These are phyloP conservation scores for Acrocephalus scirpaceus DNA, from an alignment of 2,797 vertebrate genomes.

Conservation along the genomic window DNA sequence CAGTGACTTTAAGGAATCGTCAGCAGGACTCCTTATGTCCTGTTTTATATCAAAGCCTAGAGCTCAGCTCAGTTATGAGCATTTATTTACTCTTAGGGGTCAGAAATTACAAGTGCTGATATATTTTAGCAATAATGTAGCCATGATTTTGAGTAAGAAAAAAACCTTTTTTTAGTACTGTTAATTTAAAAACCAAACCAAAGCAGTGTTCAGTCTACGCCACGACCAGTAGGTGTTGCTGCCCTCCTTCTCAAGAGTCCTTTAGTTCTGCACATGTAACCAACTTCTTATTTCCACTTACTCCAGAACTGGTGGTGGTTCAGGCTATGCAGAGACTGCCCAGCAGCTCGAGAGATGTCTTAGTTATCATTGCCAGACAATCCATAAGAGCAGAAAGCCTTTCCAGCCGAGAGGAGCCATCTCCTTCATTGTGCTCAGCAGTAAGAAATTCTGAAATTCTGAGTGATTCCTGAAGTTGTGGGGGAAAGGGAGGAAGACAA, in stretches of 20 bases:
- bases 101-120: not conserved
- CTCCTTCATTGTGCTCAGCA: not conserved
- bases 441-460: not conserved
- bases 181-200: not conserved
- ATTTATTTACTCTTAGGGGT: not conserved
- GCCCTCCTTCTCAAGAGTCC: conserved; percentile 25
- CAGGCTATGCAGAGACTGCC: not conserved
- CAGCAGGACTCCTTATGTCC: not conserved
- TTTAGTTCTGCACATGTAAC: not conserved
- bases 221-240: conserved; percentile 70
- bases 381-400: not conserved
- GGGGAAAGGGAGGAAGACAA: not conserved
- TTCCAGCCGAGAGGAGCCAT: not conserved
- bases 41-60: not conserved
- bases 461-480: not conserved
- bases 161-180: not conserved
- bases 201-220: not conserved
- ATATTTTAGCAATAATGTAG: not conserved
- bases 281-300: not conserved
- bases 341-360: not conserved
- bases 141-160: not conserved
- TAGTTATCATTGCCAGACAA: not conserved
- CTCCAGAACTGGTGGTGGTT: not conserved
- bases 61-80: not conserved
- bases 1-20: not conserved